phyloP scores from a whole-genome alignment of 1,140 invertebrate genomes.

The Acromyrmex heyeri region DNA sequence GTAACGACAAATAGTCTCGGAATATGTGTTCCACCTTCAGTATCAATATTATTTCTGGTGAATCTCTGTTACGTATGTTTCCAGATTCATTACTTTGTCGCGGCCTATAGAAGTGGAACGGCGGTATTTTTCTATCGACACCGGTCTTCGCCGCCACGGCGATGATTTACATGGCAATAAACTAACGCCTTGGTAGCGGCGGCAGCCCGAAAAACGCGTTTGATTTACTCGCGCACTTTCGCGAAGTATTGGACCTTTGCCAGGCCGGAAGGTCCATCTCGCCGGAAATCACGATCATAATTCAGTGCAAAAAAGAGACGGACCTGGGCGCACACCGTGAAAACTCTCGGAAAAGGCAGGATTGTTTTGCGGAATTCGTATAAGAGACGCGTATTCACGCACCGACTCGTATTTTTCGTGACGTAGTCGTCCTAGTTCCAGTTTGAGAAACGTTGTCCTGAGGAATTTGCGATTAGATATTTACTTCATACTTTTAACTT shows the following conservation, averaged over 20 bases:
- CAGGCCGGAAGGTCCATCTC: constrained; percentile 82
- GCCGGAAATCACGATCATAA: constrained; percentile 82
- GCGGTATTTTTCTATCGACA: constrained; percentile 67
- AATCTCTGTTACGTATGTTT: not conserved
- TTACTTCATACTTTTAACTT: not conserved
- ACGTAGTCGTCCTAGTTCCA: not conserved
- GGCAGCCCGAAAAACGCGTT: constrained; percentile 66
- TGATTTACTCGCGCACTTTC: constrained; percentile 80
- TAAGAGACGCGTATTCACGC: constrained; percentile 56
- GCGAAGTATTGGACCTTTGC: constrained; percentile 76
- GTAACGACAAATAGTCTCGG: not conserved
- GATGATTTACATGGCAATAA: constrained; percentile 79
- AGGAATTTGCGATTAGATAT: not conserved
- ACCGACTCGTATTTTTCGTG: constrained; percentile 42
- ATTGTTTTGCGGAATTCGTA: constrained; percentile 64
- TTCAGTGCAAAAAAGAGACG: constrained; percentile 62
- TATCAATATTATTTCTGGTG: constrained; percentile 30
- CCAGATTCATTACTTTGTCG: not conserved
- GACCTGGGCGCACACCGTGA: constrained; percentile 24
- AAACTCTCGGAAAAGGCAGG: constrained; percentile 9
- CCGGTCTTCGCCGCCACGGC: not conserved
- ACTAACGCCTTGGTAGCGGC: constrained; percentile 73
- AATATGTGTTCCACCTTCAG: not conserved
- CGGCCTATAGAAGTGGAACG: constrained; percentile 9
- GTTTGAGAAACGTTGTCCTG: not conserved